Conservation (phyloP, 2,888 invertebrate genomes). For the Orthosia gracilis region DNA sequence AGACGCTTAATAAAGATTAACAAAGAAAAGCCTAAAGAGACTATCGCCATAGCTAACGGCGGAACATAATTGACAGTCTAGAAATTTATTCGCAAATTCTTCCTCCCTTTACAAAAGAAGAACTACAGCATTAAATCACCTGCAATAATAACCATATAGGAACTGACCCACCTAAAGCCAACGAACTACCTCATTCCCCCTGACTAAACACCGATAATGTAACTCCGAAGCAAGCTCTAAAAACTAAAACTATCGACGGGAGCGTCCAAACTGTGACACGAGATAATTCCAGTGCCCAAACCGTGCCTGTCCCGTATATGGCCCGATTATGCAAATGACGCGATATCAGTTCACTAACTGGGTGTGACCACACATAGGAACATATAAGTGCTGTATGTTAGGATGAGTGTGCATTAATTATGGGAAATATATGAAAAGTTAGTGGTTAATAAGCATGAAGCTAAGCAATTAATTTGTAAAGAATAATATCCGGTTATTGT, state of each 20-base stretch:
- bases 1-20: neutral
- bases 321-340: conserved; percentile 72
- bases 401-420: neutral
- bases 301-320: conserved; percentile 50
- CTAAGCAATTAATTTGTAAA: neutral
- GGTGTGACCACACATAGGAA: conserved; percentile 44
- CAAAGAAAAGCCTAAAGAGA: neutral
- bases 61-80: neutral
- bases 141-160: neutral
- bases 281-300: conserved; percentile 62
- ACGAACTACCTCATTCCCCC: conserved; percentile 13
- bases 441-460: neutral
- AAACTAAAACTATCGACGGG: conserved; percentile 57
- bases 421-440: neutral
- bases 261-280: conserved; percentile 60
- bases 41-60: no score
- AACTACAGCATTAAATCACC: neutral
- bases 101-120: neutral
- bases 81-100: neutral
- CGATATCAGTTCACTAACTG: conserved; percentile 69
- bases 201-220: conserved; percentile 46
- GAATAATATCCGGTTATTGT: neutral
- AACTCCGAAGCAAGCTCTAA: conserved; percentile 32
- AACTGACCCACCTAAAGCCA: neutral
- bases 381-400: conserved; percentile 6